A percentile compares a stretch with the other conserved stretches of the same genome.
These are phyloP conservation scores for Aurelia sp. DNA, from an alignment of 30 jellyfish, hydroid and myxozoan genomes.

Conservation along the genomic window DNA sequence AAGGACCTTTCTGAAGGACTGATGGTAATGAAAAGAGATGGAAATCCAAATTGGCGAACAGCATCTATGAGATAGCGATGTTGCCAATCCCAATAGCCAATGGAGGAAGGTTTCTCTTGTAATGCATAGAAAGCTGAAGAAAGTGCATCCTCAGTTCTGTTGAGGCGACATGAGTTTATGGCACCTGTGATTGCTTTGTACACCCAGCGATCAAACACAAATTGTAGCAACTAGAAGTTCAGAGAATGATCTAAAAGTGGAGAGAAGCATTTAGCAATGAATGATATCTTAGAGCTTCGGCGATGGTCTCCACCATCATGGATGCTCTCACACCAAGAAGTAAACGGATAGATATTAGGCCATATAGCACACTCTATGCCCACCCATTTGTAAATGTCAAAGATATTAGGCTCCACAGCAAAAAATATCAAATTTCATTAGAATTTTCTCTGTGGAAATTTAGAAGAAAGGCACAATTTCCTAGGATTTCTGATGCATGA, in stretches of 20 bases:
- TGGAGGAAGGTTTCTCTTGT: too few species aligned
- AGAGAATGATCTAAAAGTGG: slow-evolving; percentile 11
- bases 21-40: slow-evolving; percentile 25
- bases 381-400: too few species aligned
- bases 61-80: slow-evolving; percentile 41
- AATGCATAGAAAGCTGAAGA: slow-evolving; percentile 22
- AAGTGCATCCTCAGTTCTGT: not conserved
- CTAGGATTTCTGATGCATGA: too few species aligned
- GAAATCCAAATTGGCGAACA: slow-evolving; percentile 44
- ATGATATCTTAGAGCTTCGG: not conserved
- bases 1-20: slow-evolving; percentile 33
- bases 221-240: slow-evolving; percentile 28
- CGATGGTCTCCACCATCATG: not conserved
- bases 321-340: too few species aligned
- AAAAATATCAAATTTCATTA: too few species aligned
- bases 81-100: slow-evolving; percentile 35
- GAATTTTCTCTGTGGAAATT: too few species aligned
- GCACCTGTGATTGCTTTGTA: slow-evolving; percentile 24
- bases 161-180: slow-evolving; percentile 13
- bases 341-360: too few species aligned
- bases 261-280: not conserved
- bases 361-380: not conserved
- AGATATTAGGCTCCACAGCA: not conserved
- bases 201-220: slow-evolving; percentile 37
- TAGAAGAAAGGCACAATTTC: too few species aligned